Percentiles rank a stretch among this genome's conserved stretches.
Conservation (phyloP, 1,140 invertebrate genomes). For the Atopsyche davidsoni region DNA sequence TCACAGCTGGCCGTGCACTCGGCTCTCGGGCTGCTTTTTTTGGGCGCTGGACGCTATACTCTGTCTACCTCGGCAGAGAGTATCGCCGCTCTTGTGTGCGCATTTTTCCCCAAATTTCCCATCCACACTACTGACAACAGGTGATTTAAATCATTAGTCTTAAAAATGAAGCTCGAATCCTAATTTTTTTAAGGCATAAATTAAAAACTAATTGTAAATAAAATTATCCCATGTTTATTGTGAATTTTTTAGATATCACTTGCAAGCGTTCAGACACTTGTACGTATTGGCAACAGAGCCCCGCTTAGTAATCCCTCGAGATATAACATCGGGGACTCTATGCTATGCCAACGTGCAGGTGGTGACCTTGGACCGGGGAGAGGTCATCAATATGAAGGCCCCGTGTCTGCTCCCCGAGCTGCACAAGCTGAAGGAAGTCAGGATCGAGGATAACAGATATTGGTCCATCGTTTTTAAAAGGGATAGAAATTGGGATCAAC, state of each 20-base stretch:
- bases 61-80: constrained; percentile 77
- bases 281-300: constrained; percentile 92
- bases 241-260: constrained; percentile 66
- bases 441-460: constrained; percentile 76
- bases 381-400: constrained; percentile 57
- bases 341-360: constrained; percentile 77
- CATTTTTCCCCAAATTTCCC: constrained; percentile 95
- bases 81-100: constrained; percentile 82
- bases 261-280: constrained; percentile 92
- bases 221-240: too few relatives aligned
- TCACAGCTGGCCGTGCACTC: constrained; percentile 92
- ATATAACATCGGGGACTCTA: constrained; percentile 70
- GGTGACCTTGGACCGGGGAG: constrained; percentile 45
- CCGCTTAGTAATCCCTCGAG: constrained; percentile 76
- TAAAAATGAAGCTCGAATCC: too few relatives aligned
- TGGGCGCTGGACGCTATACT: constrained; percentile 88
- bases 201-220: too few relatives aligned
- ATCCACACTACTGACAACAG: constrained; percentile 94
- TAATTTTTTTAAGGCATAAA: too few relatives aligned
- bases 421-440: constrained; percentile 66
- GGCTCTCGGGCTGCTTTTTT: constrained; percentile 85
- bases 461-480: constrained; percentile 81
- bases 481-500: constrained; percentile 74
- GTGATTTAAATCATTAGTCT: too few relatives aligned
- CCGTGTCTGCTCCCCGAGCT: constrained; percentile 85